Conservation (phyloP, 2,888 invertebrate species). For the Iphiclides podalirius region DNA sequence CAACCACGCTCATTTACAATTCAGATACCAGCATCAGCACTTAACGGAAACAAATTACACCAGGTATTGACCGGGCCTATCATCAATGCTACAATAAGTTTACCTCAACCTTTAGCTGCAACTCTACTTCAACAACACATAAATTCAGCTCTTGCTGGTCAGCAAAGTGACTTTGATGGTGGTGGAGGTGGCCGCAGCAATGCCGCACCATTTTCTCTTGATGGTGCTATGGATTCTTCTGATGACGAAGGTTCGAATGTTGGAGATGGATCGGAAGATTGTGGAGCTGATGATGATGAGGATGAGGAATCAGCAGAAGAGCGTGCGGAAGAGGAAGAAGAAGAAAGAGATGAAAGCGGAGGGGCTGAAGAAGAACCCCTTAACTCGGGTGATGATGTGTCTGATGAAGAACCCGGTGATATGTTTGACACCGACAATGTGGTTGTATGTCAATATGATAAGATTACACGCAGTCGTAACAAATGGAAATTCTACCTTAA, state of each 20-base stretch:
- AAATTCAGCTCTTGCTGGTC: constrained; percentile 85
- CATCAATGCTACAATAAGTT: constrained; percentile 92
- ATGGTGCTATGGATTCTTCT: constrained; percentile 85
- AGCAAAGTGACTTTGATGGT: constrained; percentile 71
- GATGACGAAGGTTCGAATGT: constrained; percentile 86
- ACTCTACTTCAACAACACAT: constrained; percentile 93
- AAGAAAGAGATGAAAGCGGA: constrained; percentile 85
- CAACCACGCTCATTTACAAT: constrained; percentile 90
- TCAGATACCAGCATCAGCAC: constrained; percentile 92
- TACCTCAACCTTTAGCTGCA: constrained; percentile 90
- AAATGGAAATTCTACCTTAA: constrained; percentile 99
- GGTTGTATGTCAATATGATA: constrained; percentile 99
- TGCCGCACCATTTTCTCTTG: constrained; percentile 72
- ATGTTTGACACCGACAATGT: constrained; percentile 99
- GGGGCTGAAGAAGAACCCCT: constrained; percentile 91
- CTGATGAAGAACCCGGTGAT: constrained; percentile 96
- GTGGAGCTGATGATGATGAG: constrained; percentile 85
- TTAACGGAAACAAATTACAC: constrained; percentile 85
- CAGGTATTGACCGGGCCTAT: constrained; percentile 92
- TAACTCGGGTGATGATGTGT: constrained; percentile 98
- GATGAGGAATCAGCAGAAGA: constrained; percentile 88
- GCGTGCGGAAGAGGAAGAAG: constrained; percentile 82
- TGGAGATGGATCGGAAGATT: constrained; percentile 83
- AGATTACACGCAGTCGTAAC: constrained; percentile 98
- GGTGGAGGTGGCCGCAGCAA: constrained; percentile 71